Conservation (phyloP, 2,113 vertebrate genomes). For the Leuciscus idus region DNA sequence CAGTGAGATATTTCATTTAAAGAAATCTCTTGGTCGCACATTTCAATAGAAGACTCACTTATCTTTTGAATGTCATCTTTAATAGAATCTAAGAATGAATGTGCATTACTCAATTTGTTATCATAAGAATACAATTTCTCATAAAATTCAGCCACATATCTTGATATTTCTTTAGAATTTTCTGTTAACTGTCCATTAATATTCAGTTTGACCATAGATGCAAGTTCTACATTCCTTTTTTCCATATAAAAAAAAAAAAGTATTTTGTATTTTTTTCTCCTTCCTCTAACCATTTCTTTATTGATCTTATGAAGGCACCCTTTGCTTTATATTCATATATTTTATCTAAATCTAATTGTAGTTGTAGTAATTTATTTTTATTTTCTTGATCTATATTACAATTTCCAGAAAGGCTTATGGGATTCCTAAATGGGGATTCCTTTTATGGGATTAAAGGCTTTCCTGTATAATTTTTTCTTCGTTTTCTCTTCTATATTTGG, state of each 20-base stretch:
- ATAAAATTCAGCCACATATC: neutral
- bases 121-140: too few relatives aligned
- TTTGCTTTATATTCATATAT: slow-evolving; percentile 15
- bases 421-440: too few relatives aligned
- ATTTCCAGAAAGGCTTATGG: neutral
- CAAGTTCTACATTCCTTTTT: neutral
- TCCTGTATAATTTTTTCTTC: neutral
- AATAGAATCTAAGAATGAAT: neutral
- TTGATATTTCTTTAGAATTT: neutral
- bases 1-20: too few relatives aligned
- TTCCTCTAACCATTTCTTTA: neutral
- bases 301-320: slow-evolving; percentile 3
- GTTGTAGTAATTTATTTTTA: neutral
- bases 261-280: neutral
- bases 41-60: too few relatives aligned
- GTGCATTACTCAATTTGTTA: too few relatives aligned
- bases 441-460: neutral
- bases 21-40: too few relatives aligned
- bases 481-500: neutral
- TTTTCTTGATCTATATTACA: neutral
- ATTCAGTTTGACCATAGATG: slow-evolving; percentile 1
- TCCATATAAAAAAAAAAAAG: neutral
- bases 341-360: neutral
- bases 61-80: too few relatives aligned
- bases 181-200: neutral